These are phyloP conservation scores for Beris chalybata DNA, from an alignment of 2,888 invertebrate genomes.

Conservation along the genomic window DNA sequence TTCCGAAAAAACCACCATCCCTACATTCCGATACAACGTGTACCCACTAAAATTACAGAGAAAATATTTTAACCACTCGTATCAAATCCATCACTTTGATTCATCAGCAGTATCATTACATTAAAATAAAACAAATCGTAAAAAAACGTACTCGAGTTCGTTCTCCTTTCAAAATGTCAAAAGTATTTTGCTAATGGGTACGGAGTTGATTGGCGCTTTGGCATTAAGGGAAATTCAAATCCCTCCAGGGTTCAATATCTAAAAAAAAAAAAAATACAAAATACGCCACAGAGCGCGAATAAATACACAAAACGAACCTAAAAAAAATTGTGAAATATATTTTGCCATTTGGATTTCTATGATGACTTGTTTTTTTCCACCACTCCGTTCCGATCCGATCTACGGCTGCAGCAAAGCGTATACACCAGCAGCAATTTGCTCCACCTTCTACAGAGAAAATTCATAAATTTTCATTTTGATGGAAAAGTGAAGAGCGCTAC, in stretches of 20 bases:
- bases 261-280: not conserved
- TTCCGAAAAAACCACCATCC: conserved; percentile 4
- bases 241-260: conserved; percentile 2
- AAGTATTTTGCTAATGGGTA: conserved; percentile 21
- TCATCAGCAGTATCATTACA: conserved; percentile 27
- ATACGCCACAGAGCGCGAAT: no score
- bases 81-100: conserved; percentile 30
- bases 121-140: conserved; percentile 13
- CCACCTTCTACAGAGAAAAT: no score
- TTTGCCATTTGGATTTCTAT: no score
- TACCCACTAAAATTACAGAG: conserved; percentile 9
- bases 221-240: conserved; percentile 21
- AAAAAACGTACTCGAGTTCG: not conserved
- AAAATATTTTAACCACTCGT: conserved; percentile 24
- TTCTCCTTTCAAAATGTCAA: not conserved
- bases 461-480: no score
- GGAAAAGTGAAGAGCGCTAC: no score
- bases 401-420: no score
- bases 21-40: not conserved
- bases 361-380: no score
- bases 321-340: no score
- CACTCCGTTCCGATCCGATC: no score
- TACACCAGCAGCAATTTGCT: no score
- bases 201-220: conserved; percentile 18
- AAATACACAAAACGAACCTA: no score